These are phyloP conservation scores for Physella acuta DNA, from an alignment of 1,140 invertebrate species.

Conservation along the genomic window DNA sequence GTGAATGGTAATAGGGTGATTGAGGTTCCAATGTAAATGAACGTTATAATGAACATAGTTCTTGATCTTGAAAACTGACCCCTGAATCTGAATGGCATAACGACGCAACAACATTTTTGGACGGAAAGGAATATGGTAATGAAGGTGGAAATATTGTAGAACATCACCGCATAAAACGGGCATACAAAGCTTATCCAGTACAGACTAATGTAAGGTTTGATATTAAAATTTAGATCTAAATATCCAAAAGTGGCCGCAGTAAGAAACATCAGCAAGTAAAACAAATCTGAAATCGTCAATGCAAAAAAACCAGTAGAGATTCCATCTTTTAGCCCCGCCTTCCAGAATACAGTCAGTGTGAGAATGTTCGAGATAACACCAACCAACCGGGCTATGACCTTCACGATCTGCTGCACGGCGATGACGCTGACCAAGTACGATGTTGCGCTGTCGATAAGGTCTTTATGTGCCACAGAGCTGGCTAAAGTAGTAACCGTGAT, in stretches of 20 bases:
- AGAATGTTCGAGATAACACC: not conserved
- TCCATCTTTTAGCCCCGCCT: not conserved
- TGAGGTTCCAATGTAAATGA: not conserved
- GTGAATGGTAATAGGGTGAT: not conserved
- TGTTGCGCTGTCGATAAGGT: not conserved
- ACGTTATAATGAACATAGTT: not conserved
- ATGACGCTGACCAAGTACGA: not conserved
- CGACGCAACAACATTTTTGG: not conserved
- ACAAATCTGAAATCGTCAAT: not conserved
- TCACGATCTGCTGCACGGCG: not conserved
- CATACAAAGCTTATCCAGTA: not conserved
- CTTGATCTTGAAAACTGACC: not conserved
- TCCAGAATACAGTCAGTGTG: not conserved
- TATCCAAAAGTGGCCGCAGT: not conserved
- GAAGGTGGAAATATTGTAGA: not conserved
- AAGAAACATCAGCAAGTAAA: not conserved
- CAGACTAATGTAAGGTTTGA: not conserved
- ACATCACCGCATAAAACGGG: not conserved
- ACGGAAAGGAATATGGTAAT: not conserved
- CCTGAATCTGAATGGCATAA: not conserved
- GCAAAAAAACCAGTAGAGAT: not conserved
- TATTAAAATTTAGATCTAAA: not conserved
- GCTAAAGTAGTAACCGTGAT: no score
- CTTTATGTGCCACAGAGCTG: no score
- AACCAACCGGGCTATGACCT: not conserved